phyloP scores from a whole-genome alignment of 2,888 invertebrate genomes.

The Elmis aenea region DNA sequence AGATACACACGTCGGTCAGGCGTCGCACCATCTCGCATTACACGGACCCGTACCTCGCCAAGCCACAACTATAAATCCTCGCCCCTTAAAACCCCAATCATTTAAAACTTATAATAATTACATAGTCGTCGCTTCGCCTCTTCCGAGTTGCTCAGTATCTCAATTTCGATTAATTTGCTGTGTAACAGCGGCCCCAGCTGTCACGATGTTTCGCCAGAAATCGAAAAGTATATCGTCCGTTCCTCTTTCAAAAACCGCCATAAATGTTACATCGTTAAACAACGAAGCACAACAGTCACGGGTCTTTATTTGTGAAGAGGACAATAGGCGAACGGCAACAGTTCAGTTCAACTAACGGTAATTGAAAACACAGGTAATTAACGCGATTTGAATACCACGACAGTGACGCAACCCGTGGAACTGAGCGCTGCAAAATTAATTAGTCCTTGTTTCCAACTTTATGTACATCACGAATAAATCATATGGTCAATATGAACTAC shows the following conservation, averaged over 20 bases:
- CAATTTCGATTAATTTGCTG: conserved; percentile 2
- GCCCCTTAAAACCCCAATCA: conserved; percentile 20
- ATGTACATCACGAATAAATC: conserved; percentile 23
- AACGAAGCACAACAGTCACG: too few species aligned
- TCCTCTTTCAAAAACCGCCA: too few species aligned
- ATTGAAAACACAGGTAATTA: conserved; percentile 35
- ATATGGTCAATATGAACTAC: conserved; percentile 13
- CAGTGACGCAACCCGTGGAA: conserved; percentile 23
- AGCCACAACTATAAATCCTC: conserved; percentile 30
- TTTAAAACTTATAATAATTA: conserved; percentile 24
- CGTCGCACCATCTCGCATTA: conserved; percentile 30
- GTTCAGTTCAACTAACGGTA: conserved; percentile 27
- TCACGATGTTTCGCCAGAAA: too few species aligned
- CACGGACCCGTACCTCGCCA: conserved; percentile 24
- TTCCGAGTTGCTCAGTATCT: conserved; percentile 8
- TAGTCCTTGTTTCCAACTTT: conserved; percentile 29
- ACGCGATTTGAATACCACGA: conserved; percentile 29
- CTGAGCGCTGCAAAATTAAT: conserved; percentile 26
- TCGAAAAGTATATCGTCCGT: too few species aligned
- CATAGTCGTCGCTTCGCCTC: conserved; percentile 19
- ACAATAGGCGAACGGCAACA: conserved; percentile 22
- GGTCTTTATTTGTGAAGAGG: conserved; percentile 4
- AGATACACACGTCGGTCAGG: conserved; percentile 41
- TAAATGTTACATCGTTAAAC: too few species aligned
- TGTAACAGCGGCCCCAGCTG: background rate